phyloP scores from a whole-genome alignment of 2,113 vertebrate species.

The Cathartes aura region DNA sequence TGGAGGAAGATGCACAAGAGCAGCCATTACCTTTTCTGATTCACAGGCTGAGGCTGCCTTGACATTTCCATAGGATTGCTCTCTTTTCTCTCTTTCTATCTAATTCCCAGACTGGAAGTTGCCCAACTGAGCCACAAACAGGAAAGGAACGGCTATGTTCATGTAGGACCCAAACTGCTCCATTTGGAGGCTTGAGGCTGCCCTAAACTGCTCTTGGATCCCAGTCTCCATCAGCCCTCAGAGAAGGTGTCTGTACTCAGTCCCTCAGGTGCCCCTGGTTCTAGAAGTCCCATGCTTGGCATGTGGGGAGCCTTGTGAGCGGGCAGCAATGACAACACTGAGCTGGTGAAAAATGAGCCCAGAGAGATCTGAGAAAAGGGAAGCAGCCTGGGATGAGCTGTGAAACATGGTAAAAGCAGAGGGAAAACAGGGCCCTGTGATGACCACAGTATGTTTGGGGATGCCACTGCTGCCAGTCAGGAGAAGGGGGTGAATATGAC shows the following conservation, averaged over 20 bases:
- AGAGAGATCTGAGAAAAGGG: background rate
- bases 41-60: background rate
- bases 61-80: background rate
- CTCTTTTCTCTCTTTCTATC: background rate
- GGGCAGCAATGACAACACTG: background rate
- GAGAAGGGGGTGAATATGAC: background rate
- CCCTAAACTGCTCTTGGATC: background rate
- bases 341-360: background rate
- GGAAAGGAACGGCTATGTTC: background rate
- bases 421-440: background rate
- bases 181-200: background rate
- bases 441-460: background rate
- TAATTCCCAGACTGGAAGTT: background rate
- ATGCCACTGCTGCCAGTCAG: background rate
- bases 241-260: background rate
- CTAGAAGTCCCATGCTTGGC: background rate
- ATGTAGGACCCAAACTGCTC: background rate
- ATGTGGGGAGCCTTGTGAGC: rapidly evolving
- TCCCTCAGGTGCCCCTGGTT: background rate
- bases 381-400: background rate
- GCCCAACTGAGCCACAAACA: background rate
- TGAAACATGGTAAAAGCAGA: background rate
- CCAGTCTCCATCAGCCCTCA: background rate
- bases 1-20: background rate
- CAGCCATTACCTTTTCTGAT: background rate